Evolutionary conservation across 2,113 vertebrate species (phyloP).

Genomic region (Telmatochromis bifrenatus): DNA sequence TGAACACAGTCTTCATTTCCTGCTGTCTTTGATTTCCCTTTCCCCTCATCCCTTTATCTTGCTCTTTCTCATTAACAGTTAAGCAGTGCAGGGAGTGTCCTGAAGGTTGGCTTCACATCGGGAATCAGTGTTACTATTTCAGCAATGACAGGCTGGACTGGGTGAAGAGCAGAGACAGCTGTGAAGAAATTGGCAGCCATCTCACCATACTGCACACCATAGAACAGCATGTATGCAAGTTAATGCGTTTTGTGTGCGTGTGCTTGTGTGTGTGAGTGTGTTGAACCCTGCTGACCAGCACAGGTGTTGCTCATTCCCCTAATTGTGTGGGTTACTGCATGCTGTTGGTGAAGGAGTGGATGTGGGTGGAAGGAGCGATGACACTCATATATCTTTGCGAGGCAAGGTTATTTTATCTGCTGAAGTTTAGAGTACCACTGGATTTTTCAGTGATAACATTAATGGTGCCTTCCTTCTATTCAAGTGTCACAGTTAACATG

Average conservation of each 20-base stretch:
- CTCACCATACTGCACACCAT: slow-evolving; percentile 48
- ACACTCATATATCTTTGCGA: not conserved
- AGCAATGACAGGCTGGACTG: slow-evolving; percentile 53
- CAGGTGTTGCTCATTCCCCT: slow-evolving; percentile 36
- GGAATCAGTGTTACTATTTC: slow-evolving; percentile 46
- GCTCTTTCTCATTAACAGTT: not conserved
- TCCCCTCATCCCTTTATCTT: not conserved
- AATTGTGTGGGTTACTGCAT: slow-evolving; percentile 15
- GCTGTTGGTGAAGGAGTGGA: not conserved
- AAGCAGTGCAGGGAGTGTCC: slow-evolving; percentile 43
- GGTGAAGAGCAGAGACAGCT: slow-evolving; percentile 40
- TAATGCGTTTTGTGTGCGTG: not conserved
- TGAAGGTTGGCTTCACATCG: slow-evolving; percentile 21
- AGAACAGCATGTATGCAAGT: slow-evolving; percentile 29
- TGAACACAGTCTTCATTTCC: not conserved
- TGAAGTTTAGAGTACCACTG: not conserved
- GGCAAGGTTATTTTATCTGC: slow-evolving; percentile 4
- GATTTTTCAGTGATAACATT: not conserved
- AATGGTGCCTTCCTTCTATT: not conserved
- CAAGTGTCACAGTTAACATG: not conserved
- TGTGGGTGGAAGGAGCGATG: not conserved
- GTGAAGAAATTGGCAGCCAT: slow-evolving; percentile 33
- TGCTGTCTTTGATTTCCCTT: not conserved
- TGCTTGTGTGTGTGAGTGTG: not conserved
- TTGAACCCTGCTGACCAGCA: slow-evolving; percentile 17